A percentile compares a stretch with the other conserved stretches of the same genome.
Conservation (phyloP, 2,888 invertebrate species). For the Cataglyphis altisquamis region DNA sequence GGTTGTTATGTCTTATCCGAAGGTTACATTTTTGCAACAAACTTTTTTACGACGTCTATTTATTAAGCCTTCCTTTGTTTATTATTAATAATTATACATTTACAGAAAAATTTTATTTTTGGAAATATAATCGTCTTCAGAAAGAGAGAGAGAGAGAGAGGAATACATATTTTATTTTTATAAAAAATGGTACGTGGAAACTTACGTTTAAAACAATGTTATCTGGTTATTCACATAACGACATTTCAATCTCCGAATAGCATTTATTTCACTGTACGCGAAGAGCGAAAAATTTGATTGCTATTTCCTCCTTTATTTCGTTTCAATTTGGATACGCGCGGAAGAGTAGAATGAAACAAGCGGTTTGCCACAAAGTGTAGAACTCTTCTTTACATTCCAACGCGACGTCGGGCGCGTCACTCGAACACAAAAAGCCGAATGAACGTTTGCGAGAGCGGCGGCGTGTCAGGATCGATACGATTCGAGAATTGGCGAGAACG, state of each 20-base stretch:
- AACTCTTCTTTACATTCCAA: constrained; percentile 63
- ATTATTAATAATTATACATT: neutral
- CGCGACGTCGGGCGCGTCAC: constrained; percentile 48
- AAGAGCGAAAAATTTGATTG: constrained; percentile 51
- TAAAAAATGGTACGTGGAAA: neutral
- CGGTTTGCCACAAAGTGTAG: constrained; percentile 50
- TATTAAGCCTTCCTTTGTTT: neutral
- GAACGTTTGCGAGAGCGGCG: constrained; percentile 10
- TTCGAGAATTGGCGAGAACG: constrained; percentile 28
- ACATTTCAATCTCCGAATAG: constrained; percentile 10
- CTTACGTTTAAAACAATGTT: neutral
- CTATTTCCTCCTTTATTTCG: constrained; percentile 37
- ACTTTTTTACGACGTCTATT: neutral
- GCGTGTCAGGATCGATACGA: constrained; percentile 47
- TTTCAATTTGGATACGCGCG: constrained; percentile 13
- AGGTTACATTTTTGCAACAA: neutral
- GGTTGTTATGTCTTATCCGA: neutral
- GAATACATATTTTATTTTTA: neutral
- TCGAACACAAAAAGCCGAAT: constrained; percentile 56
- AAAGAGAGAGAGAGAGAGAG: neutral
- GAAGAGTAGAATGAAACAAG: constrained; percentile 45
- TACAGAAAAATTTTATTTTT: neutral
- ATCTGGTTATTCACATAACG: neutral
- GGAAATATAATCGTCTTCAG: neutral
- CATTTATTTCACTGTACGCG: constrained; percentile 25